These are phyloP conservation scores for Oryzias woworae DNA, from an alignment of 2,113 vertebrate species.

Conservation along the genomic window DNA sequence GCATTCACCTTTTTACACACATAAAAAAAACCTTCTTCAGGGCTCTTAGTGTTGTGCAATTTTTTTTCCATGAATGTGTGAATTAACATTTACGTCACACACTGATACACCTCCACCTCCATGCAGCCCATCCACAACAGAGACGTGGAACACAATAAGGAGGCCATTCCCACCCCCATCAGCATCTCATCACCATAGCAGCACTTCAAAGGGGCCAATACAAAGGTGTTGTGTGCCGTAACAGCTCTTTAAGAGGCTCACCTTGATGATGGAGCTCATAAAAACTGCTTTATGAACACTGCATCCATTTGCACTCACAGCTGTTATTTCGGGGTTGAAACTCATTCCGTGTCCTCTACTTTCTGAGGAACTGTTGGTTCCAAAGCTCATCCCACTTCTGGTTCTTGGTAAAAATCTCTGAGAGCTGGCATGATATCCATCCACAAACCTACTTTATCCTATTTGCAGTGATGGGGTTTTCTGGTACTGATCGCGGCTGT, in stretches of 20 bases:
- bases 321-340: neutral
- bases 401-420: too few relatives aligned
- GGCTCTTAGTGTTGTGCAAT: too few relatives aligned
- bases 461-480: neutral
- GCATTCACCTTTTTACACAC: too few relatives aligned
- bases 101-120: neutral
- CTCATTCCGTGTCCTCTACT: neutral
- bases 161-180: conserved; percentile 12
- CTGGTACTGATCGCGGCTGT: neutral
- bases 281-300: neutral
- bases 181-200: conserved; percentile 37
- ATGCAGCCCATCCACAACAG: neutral
- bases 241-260: conserved; percentile 14
- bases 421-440: too few relatives aligned
- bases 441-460: neutral
- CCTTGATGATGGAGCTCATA: conserved; percentile 5
- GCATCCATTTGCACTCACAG: conserved; percentile 1
- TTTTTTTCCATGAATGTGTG: too few relatives aligned
- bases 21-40: too few relatives aligned
- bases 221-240: conserved; percentile 14
- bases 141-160: neutral
- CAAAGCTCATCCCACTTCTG: neutral
- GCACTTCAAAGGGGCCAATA: conserved; percentile 32
- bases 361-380: neutral
- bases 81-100: too few relatives aligned